These are phyloP conservation scores for Lepisosteus oculatus DNA, from an alignment of 2,113 vertebrate genomes.

Conservation along the genomic window DNA sequence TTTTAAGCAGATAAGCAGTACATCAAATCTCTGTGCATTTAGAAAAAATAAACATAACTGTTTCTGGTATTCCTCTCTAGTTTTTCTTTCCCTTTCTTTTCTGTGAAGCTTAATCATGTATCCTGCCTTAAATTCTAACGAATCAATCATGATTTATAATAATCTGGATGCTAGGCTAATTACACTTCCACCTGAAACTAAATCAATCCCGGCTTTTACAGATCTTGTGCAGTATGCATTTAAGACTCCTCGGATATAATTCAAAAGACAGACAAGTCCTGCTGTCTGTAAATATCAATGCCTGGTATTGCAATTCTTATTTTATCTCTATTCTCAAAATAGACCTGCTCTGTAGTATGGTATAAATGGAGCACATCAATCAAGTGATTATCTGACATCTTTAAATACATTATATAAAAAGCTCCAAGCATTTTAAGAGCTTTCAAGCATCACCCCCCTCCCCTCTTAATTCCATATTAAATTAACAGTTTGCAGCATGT, in stretches of 20 bases:
- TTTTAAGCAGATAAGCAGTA: too few species aligned
- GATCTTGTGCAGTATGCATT: constrained; percentile 11
- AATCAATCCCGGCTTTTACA: constrained; percentile 12
- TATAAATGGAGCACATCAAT: neutral
- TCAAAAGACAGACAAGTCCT: neutral
- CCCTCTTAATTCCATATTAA: neutral
- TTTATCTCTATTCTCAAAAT: constrained; percentile 24
- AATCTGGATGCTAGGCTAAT: too few species aligned
- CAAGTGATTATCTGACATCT: neutral
- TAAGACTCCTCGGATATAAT: constrained; percentile 9
- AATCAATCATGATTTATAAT: too few species aligned
- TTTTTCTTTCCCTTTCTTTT: too few species aligned
- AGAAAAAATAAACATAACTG: too few species aligned
- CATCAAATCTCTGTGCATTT: too few species aligned
- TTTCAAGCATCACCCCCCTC: neutral
- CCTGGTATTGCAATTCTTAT: constrained; percentile 18
- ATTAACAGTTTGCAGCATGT: constrained; percentile 14
- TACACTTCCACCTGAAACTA: too few species aligned
- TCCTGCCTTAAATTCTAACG: too few species aligned
- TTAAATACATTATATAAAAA: neutral
- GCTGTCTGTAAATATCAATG: neutral
- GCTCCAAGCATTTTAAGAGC: neutral
- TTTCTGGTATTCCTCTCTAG: too few species aligned
- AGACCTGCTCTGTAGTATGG: neutral
- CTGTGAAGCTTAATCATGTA: too few species aligned